A percentile compares a stretch with the other conserved stretches of the same genome.
These are phyloP conservation scores for Sceloporus tristichus DNA, from an alignment of 2,113 vertebrate genomes.

Conservation along the genomic window DNA sequence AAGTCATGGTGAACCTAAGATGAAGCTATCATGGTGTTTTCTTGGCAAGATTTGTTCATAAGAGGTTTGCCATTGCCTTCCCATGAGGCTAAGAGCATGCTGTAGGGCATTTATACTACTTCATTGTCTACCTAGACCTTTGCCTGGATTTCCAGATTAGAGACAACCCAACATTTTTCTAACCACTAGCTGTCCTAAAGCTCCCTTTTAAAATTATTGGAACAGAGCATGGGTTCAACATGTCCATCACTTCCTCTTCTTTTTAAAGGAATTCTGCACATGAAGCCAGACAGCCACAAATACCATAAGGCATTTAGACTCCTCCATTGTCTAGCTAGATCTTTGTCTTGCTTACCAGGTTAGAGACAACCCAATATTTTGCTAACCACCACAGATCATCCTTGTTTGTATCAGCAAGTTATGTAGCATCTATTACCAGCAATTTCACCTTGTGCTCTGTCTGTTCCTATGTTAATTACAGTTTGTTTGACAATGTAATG, in stretches of 20 bases:
- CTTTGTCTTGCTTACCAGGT: neutral
- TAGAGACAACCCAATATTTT: slow-evolving; percentile 25
- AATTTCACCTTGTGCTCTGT: slow-evolving; percentile 42
- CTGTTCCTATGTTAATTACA: slow-evolving; percentile 49
- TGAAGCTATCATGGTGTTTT: too few species aligned
- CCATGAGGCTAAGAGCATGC: too few species aligned
- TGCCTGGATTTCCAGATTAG: too few species aligned
- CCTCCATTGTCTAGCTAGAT: neutral
- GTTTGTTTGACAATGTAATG: slow-evolving; percentile 18
- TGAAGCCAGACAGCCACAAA: neutral
- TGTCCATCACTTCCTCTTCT: neutral
- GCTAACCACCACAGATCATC: slow-evolving; percentile 50
- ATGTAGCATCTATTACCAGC: slow-evolving; percentile 37
- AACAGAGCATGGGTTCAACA: neutral
- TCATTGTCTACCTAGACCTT: too few species aligned
- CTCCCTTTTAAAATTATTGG: neutral
- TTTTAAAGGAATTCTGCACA: neutral
- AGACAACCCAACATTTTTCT: too few species aligned
- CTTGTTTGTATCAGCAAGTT: slow-evolving; percentile 51
- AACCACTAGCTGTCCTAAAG: neutral
- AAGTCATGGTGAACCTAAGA: too few species aligned
- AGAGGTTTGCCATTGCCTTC: too few species aligned
- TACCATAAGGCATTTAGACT: neutral
- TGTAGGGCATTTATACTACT: too few species aligned
- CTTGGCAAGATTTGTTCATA: too few species aligned